phyloP scores from a whole-genome alignment of 1,140 invertebrate genomes.

The Sweltsa coloradensis region DNA sequence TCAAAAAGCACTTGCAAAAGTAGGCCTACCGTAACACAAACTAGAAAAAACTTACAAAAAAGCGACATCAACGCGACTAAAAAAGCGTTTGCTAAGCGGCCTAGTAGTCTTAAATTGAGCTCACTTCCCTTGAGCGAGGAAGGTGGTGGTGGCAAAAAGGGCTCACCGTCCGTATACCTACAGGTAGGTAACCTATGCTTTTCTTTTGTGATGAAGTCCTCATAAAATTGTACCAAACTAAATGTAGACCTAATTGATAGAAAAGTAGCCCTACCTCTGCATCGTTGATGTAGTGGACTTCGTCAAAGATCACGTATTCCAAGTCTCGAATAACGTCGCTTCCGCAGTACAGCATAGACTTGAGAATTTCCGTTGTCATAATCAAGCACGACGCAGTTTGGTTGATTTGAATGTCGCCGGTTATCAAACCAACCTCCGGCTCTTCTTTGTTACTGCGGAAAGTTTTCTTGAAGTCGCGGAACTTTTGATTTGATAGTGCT shows the following conservation, averaged over 20 bases:
- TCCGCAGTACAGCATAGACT: constrained; percentile 94
- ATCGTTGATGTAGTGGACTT: constrained; percentile 99
- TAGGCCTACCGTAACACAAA: too few species aligned
- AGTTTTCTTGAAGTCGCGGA: constrained; percentile 86
- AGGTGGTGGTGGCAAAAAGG: too few species aligned
- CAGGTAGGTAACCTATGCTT: too few species aligned
- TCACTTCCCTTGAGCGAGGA: too few species aligned
- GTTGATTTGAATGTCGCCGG: constrained; percentile 94
- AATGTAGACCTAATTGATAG: neutral
- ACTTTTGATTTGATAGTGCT: constrained; percentile 98
- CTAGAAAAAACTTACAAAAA: too few species aligned
- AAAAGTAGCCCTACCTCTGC: constrained; percentile 56
- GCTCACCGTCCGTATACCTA: too few species aligned
- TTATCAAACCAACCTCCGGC: constrained; percentile 75
- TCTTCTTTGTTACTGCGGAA: constrained; percentile 44
- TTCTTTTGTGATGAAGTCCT: neutral
- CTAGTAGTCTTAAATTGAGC: too few species aligned
- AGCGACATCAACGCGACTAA: too few species aligned
- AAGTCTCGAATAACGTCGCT: constrained; percentile 90
- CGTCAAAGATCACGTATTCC: constrained; percentile 99
- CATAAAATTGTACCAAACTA: neutral
- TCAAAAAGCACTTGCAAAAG: too few species aligned
- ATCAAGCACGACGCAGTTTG: constrained; percentile 88
- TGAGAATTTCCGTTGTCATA: constrained; percentile 98
- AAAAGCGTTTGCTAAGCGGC: too few species aligned